These are phyloP conservation scores for Pristionchus arcanus DNA, from an alignment of 2,888 invertebrate species.

Conservation along the genomic window DNA sequence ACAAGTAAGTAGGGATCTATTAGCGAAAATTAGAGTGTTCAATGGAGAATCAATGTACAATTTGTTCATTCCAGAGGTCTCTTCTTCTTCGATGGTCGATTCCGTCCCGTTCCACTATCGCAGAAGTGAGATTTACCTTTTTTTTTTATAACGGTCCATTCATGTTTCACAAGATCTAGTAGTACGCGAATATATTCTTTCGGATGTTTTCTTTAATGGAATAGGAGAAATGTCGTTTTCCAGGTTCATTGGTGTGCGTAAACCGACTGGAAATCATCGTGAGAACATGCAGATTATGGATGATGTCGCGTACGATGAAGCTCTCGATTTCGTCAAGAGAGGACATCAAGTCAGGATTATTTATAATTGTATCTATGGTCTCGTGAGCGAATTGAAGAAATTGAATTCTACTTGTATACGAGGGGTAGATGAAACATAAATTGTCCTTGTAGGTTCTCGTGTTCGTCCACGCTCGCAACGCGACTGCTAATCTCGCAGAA, in stretches of 20 bases:
- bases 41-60: background rate
- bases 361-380: background rate
- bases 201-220: background rate
- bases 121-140: slow-evolving; percentile 63
- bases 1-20: slow-evolving; percentile 78
- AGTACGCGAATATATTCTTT: background rate
- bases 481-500: slow-evolving; percentile 92
- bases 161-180: background rate
- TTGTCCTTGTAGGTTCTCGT: slow-evolving; percentile 86
- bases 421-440: slow-evolving; percentile 54
- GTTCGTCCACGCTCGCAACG: slow-evolving; percentile 97
- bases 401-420: background rate
- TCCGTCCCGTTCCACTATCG: slow-evolving; percentile 88
- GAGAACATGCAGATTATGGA: slow-evolving; percentile 66
- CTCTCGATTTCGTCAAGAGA: slow-evolving; percentile 88
- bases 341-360: slow-evolving; percentile 88
- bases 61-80: slow-evolving; percentile 77
- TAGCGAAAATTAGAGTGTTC: background rate
- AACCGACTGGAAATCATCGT: slow-evolving; percentile 59
- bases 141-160: background rate
- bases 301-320: slow-evolving; percentile 90
- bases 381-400: background rate
- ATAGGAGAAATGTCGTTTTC: slow-evolving; percentile 25
- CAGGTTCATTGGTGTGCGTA: slow-evolving; percentile 75
- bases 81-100: slow-evolving; percentile 86